phyloP scores from a whole-genome alignment of 2,797 vertebrate species.

The Antrozous pallidus region DNA sequence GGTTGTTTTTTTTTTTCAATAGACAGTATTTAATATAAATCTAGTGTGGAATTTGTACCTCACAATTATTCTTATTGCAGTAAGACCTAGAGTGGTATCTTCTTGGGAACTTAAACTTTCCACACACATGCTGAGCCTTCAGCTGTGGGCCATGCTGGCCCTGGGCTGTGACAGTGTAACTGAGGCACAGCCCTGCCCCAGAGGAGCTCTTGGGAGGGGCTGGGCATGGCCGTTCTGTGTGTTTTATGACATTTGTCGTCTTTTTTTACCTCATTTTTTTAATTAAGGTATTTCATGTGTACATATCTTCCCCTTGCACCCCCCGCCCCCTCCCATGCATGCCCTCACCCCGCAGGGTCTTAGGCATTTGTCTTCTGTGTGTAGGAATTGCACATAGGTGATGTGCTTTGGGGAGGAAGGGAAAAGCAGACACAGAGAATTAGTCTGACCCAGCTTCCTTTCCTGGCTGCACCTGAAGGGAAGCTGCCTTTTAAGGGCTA shows the following conservation, averaged over 20 bases:
- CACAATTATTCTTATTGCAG: background rate
- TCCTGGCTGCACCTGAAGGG: background rate
- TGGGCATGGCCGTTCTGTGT: background rate
- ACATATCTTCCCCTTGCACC: too few species aligned
- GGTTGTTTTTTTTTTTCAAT: constrained; percentile 9
- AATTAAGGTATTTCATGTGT: too few species aligned
- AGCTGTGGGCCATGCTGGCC: background rate
- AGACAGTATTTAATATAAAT: constrained; percentile 51
- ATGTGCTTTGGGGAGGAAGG: background rate
- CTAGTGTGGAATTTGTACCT: constrained; percentile 61
- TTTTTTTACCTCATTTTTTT: too few species aligned
- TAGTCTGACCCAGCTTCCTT: background rate
- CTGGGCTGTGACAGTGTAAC: background rate
- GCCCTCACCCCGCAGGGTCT: too few species aligned
- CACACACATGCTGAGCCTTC: background rate
- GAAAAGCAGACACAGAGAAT: background rate
- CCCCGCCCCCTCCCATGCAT: too few species aligned
- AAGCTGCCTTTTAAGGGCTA: background rate
- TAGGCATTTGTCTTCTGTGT: background rate
- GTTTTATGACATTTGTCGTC: background rate
- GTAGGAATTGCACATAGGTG: background rate
- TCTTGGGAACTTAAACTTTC: constrained; percentile 34
- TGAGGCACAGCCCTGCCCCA: background rate
- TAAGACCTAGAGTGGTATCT: constrained; percentile 11
- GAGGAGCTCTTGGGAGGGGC: background rate